Evolutionary conservation across 2,113 vertebrate genomes (phyloP).

Genomic region (Seriola dumerili): DNA sequence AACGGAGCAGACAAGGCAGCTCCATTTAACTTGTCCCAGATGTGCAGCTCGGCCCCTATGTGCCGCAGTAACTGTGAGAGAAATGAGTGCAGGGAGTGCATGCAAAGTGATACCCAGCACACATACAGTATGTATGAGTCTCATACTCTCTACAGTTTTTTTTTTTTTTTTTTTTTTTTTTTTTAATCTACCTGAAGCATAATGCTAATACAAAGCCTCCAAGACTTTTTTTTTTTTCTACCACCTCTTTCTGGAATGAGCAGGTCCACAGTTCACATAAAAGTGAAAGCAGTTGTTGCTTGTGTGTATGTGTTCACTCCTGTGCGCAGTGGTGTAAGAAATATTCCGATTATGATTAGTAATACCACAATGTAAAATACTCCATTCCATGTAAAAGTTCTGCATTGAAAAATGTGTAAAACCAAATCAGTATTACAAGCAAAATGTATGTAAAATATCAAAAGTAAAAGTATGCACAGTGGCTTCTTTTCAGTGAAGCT

Average conservation of each 20-base stretch:
- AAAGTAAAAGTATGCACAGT: not conserved
- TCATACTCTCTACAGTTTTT: not conserved
- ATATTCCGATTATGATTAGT: not conserved
- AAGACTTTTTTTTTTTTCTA: not conserved
- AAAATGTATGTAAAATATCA: too few relatives aligned
- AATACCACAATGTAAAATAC: too few relatives aligned
- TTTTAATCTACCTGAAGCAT: not conserved
- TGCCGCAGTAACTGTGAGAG: constrained; percentile 52
- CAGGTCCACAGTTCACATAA: constrained; percentile 1
- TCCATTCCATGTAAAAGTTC: too few relatives aligned
- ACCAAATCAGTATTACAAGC: too few relatives aligned
- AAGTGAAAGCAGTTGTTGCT: not conserved
- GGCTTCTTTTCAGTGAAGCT: not conserved
- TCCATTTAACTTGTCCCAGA: constrained; percentile 84
- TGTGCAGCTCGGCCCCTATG: constrained; percentile 72
- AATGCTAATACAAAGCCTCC: not conserved
- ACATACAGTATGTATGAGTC: constrained; percentile 3
- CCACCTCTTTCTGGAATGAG: not conserved
- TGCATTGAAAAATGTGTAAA: too few relatives aligned
- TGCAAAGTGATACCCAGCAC: constrained; percentile 25
- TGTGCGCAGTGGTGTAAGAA: not conserved
- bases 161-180: not conserved
- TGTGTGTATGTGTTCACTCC: not conserved
- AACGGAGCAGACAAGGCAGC: constrained; percentile 61
- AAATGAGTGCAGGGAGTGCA: constrained; percentile 34